Percentiles rank a stretch among this genome's conserved stretches.
These are phyloP conservation scores for Cartodere bifasciata DNA, from an alignment of 2,888 invertebrate species.

Conservation along the genomic window DNA sequence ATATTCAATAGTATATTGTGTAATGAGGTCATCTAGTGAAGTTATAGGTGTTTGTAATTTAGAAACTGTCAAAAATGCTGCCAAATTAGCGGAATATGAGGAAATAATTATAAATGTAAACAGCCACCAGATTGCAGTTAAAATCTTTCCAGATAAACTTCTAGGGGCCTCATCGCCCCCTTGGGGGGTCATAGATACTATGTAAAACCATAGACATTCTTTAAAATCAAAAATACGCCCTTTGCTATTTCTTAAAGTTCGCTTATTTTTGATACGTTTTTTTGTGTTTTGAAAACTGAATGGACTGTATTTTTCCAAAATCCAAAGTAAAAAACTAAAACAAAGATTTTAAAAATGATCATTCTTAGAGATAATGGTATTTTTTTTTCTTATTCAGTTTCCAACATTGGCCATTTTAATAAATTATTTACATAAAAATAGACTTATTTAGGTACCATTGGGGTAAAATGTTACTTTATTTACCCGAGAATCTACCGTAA, in stretches of 20 bases:
- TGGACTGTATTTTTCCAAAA: slow-evolving; percentile 94
- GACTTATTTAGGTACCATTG: too few species aligned
- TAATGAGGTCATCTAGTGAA: slow-evolving; percentile 85
- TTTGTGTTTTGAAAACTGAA: slow-evolving; percentile 93
- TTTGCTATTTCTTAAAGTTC: too few species aligned
- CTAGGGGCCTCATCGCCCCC: slow-evolving; percentile 95
- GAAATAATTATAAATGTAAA: slow-evolving; percentile 99
- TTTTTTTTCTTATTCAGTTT: too few species aligned
- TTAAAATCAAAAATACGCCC: slow-evolving; percentile 90
- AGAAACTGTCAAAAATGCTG: slow-evolving; percentile 92
- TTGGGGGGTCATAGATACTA: slow-evolving; percentile 93
- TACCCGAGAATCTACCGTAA: too few species aligned
- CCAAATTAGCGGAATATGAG: slow-evolving; percentile 95
- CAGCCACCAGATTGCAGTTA: slow-evolving; percentile 98
- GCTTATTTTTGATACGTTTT: slow-evolving; percentile 81
- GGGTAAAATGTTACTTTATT: too few species aligned
- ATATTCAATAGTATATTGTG: slow-evolving; percentile 27
- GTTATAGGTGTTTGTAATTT: slow-evolving; percentile 86
- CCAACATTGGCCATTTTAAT: too few species aligned
- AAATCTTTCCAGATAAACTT: slow-evolving; percentile 85
- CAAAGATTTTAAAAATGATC: neutral
- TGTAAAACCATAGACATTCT: slow-evolving; percentile 97
- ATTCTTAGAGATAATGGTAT: too few species aligned
- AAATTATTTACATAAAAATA: too few species aligned
- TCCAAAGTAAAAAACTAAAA: slow-evolving; percentile 79